Evolutionary conservation across 2,797 vertebrate species (phyloP), one percentile per base, ranked within the genome.

Genomic region (Phylloscopus collybita): DNA sequence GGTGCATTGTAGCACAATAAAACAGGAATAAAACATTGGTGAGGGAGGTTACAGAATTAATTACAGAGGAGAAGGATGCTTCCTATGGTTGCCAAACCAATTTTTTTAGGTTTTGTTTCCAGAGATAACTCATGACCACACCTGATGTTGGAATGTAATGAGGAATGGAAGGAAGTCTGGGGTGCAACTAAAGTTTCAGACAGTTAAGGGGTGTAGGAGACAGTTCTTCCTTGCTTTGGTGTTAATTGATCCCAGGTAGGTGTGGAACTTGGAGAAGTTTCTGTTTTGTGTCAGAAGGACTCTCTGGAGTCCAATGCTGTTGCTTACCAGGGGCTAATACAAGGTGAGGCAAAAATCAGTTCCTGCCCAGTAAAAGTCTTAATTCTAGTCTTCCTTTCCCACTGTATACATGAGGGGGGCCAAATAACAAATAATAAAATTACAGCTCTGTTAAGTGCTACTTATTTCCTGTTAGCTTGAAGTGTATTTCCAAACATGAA

Each of bases 361-460:
- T 34, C 45, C 20, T 70, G 19, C 56, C 14, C 34, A 29, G 42
- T 29, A 30, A 9, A 90, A 93, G 32, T 38, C 42, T n/a, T 47
- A 27, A 27, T 83, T 60, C 49, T 49, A 12, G 10, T 76, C 6
- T 29, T 80, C 25, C 22, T 69, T 82, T 75, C 23, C 27, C 44
- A 5, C 23, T 47, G 1, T 30, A 13, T 51, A 16, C 3, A 0
- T 26, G 23, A 29, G 22, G 2, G 32, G 73, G 16, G 10, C 6
- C 34, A 53, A n/a, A 22, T 60, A 60, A 30, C 18, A 50, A 7
- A 34, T 34, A 34, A 34, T 34, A 34, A 34, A 34, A 9, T 17
- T n/a, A 4, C 45, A 72, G 5, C 44, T 80, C 60, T 44, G 16
- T 34, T 29, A 60, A 53, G 32, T 76, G 60, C 64, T 76, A 21